Evolutionary conservation across 1,140 invertebrate genomes (phyloP).

Genomic region (Papilio helenus): DNA sequence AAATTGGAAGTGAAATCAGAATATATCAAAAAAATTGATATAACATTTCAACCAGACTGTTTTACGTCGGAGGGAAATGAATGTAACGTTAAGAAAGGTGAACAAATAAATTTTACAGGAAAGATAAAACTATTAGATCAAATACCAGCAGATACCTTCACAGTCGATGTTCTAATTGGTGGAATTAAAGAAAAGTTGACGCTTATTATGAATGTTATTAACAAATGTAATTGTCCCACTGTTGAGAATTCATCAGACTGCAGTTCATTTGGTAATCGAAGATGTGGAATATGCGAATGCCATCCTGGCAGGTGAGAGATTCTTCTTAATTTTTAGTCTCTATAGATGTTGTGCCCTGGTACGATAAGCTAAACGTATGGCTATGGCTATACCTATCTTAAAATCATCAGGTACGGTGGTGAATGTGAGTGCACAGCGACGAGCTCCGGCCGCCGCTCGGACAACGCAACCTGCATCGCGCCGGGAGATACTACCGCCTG

Average conservation of each 20-base stretch:
- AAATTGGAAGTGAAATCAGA: conserved; percentile 49
- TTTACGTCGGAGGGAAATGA: conserved; percentile 31
- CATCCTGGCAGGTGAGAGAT: conserved; percentile 84
- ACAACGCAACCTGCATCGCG: conserved; percentile 80
- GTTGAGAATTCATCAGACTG: conserved; percentile 75
- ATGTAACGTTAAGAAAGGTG: conserved; percentile 49
- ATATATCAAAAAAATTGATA: conserved; percentile 46
- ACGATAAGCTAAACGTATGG: too few species aligned
- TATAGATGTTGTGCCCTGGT: too few species aligned
- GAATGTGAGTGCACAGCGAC: conserved; percentile 58
- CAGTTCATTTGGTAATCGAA: conserved; percentile 78
- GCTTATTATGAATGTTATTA: conserved; percentile 89
- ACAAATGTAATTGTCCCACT: conserved; percentile 85
- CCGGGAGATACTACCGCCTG: conserved; percentile 85
- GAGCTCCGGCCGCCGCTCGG: conserved; percentile 61
- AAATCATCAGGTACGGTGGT: conserved; percentile 85
- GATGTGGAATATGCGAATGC: conserved; percentile 91
- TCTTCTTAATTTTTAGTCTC: conserved; percentile 27
- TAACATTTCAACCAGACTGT: conserved; percentile 54
- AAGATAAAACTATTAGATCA: conserved; percentile 52
- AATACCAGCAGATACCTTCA: conserved; percentile 42
- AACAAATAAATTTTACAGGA: conserved; percentile 51
- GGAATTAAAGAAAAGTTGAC: conserved; percentile 89
- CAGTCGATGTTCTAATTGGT: conserved; percentile 64
- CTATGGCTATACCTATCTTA: too few species aligned